Base-by-base conservation (phyloP, 1,140 invertebrate genomes). In the Dryas iulia region DNA sequence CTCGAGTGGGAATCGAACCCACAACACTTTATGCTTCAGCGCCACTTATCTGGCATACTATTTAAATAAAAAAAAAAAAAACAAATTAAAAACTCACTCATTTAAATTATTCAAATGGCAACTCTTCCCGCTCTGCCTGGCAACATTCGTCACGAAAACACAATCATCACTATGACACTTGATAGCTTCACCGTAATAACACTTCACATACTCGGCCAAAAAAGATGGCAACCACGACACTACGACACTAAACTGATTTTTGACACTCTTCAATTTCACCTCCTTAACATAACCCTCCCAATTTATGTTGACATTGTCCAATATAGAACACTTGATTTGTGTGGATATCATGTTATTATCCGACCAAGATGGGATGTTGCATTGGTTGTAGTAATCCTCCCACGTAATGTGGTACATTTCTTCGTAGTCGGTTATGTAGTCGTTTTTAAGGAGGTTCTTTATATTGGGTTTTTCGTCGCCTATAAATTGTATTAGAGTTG, bases 221-320 rank as follows among this genome's bases (percentile, higher is more conserved):
- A 93, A 88, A 1, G 84, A 74, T 0, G 96, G 96, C 21, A 96
- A 79, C 81, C 93, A 94, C 18, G 93, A 79, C 1, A 94, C 83
- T 11, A 95, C 72, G 47, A 92, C 84, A 21, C 91, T 94, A 57
- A 95, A 92, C 60, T 90, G 92, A 76, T 97, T 97, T 14, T 84
- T 87, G 1, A 96, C 92, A 10, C 90, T 93, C 52, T 89, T 93
- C 5, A 97, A 82, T 70, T 93, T 93, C 0, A 96, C 93, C 58
- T 95, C 94, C 2, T 93, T 93, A 0, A 96, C 93, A 74, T 94
- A 95, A 30, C 96, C 96, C 66, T 96, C 94, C 96, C 96, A 96
- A 33, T 94, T 93, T 3, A 96, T 91, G 1, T 92, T 84, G 25
- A 94, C 84, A 10, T 95, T 94, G 61, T 95, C 94, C 1, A 96